Percentiles rank a stretch among this genome's conserved stretches.
These are phyloP conservation scores for Lasiommata megera DNA, from an alignment of 2,888 invertebrate species.

Conservation along the genomic window DNA sequence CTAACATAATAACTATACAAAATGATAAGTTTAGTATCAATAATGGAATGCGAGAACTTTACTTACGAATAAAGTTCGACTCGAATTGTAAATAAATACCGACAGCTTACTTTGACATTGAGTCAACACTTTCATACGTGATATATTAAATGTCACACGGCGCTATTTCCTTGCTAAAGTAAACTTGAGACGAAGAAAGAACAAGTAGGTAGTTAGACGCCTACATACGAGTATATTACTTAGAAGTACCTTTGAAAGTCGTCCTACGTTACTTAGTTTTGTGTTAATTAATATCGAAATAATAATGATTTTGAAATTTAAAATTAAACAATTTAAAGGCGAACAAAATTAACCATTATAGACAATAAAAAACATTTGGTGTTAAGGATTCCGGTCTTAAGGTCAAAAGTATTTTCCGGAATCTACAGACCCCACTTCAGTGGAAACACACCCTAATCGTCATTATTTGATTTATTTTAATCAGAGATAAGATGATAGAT, in stretches of 20 bases:
- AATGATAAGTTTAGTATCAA: too few relatives aligned
- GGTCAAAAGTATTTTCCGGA: too few relatives aligned
- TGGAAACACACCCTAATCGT: too few relatives aligned
- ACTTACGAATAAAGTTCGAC: background rate
- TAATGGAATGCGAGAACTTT: background rate
- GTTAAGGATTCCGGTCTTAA: too few relatives aligned
- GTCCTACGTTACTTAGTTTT: background rate
- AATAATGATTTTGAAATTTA: too few relatives aligned
- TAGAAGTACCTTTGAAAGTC: background rate
- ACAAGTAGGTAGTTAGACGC: too few relatives aligned
- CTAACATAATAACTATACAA: too few relatives aligned
- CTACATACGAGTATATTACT: background rate
- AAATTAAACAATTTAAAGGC: too few relatives aligned
- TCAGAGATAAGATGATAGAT: background rate
- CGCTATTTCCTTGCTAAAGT: background rate
- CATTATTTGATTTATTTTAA: background rate
- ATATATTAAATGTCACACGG: slow-evolving; percentile 10
- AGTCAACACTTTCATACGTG: background rate
- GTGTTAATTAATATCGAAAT: too few relatives aligned
- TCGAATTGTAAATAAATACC: background rate
- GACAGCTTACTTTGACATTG: background rate
- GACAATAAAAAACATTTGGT: too few relatives aligned
- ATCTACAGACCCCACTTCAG: too few relatives aligned
- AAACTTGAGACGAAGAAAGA: background rate
- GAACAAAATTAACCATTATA: too few relatives aligned